phyloP scores from a whole-genome alignment of 2,888 invertebrate species.

The Leucophenga maculata region DNA sequence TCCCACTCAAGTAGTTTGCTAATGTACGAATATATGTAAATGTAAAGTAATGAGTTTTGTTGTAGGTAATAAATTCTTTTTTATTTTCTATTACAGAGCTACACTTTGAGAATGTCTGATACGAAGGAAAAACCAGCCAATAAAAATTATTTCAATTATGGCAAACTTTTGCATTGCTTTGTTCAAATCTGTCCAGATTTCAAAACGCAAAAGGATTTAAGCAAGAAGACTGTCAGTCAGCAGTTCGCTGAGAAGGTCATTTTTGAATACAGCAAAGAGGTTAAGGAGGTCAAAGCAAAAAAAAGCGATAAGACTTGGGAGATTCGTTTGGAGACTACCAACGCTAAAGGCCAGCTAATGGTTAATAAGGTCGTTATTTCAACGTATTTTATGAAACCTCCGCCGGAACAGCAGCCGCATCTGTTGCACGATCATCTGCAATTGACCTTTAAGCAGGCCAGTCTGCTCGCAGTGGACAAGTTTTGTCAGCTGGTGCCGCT shows the following conservation, averaged over 20 bases:
- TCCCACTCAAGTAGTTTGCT: too few species aligned
- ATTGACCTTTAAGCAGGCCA: slow-evolving; percentile 48
- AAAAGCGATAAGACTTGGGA: slow-evolving; percentile 34
- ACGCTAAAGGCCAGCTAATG: background rate
- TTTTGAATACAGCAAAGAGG: slow-evolving; percentile 45
- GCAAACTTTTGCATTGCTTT: slow-evolving; percentile 36
- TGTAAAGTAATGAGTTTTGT: too few species aligned
- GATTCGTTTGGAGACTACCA: slow-evolving; percentile 29
- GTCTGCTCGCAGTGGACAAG: slow-evolving; percentile 44
- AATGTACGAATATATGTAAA: too few species aligned
- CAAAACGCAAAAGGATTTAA: background rate
- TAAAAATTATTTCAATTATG: slow-evolving; percentile 29
- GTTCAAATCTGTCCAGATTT: slow-evolving; percentile 50
- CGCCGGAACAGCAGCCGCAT: slow-evolving; percentile 40
- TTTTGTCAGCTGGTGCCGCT: slow-evolving; percentile 36
- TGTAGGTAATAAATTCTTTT: too few species aligned
- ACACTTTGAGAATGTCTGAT: too few species aligned
- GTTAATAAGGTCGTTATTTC: slow-evolving; percentile 33
- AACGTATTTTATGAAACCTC: slow-evolving; percentile 16
- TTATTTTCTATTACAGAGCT: too few species aligned
- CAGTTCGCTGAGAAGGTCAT: slow-evolving; percentile 49
- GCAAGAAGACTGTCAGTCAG: slow-evolving; percentile 35
- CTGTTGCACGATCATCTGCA: slow-evolving; percentile 39
- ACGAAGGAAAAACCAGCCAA: background rate
- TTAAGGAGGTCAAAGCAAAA: slow-evolving; percentile 41